Base-by-base conservation (phyloP, 1,140 invertebrate genomes). In the Drosophila watanabei region DNA sequence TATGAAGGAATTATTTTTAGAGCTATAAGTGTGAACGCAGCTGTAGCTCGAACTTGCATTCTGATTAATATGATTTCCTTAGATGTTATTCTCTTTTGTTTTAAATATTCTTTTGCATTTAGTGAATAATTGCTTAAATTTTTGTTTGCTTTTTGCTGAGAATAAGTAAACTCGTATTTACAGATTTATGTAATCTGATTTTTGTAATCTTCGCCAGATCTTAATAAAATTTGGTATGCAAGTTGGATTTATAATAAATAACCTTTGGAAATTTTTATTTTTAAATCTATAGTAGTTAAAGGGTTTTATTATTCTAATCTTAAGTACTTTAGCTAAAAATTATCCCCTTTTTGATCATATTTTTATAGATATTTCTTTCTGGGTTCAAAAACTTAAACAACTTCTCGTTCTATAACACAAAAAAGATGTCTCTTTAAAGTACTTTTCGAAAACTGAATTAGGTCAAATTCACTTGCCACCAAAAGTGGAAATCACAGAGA, bases 401-500 rank as follows among this genome's bases (percentile, higher is more conserved):
- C 7, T 48, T 16, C 7, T 2, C 0, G 5, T 13, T 46, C 5
- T 20, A 20, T 5, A 46, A 20, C 2, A 14, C 7, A 14, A 52
- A 51, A 35, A 20, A 2, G 37, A 4, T 37, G 14, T 39, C 35
- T 8, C 16, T 11, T 28, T 57, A 24, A 57, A 28, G 35, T 28
- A 16, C 20, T 37, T 37, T 39, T 39, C 5, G 9, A 57, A 57
- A 57, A 56, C 52, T 37, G 33, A 56, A 39, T 57, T 57, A 57
- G 54, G 54, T 57, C 54, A 57, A 24, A 57, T 57, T 39, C 35
- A 28, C 18, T 35, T 16, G 2, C 14, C 20, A 20, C 5, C 20
- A n/a, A 57, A 56, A 37, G 18, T 20, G 51, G 51, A 20, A 54
- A 54, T 20, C 51, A 54, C 51, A 54, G 51, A 20, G 51, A 35